Base-by-base conservation (phyloP, 1,140 invertebrate genomes). In the Paralvinella palmiformis region DNA sequence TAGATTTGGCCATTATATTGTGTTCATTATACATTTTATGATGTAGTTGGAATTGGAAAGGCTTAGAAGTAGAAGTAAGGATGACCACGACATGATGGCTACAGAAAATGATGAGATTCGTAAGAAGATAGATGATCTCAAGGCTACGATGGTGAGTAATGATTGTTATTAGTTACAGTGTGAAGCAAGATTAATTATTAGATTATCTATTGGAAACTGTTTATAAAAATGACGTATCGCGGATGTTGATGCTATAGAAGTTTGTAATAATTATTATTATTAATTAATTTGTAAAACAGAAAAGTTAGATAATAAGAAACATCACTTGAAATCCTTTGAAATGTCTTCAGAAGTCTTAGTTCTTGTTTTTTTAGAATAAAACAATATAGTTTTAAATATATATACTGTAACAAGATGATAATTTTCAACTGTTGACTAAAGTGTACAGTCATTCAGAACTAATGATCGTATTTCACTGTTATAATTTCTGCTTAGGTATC, bases 1-100 rank as follows among this genome's bases (percentile, higher is more conserved):
- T n/a, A n/a, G 37, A 41, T 41, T 41, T 41, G 37, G 10, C 37
- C 37, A 10, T 41, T 41, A 41, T 10, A 41, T 10, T 41, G 37
- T n/a, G n/a, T 10, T n/a, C n/a, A 41, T n/a, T 41, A 10, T 41
- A n/a, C n/a, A 41, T 41, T 41, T 41, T n/a, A n/a, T n/a, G n/a
- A 41, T n/a, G n/a, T 57, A 76, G 75, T 66, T 72, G 66, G 75
- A 77, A 59, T 57, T 77, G 48, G 73, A 76, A n/a, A 64, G 70
- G 24, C 69, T 74, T 62, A 71, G 73, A 56, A 63, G 63, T 33
- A 63, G 74, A 7, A 66, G 69, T 31, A 72, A 72, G 29, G 75
- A 77, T 60, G 75, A 77, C 36, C 66, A 71, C 5, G 48, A 61
- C n/a, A 22, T 73, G 41, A 50, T 75, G 59, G 59, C 66, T 0